Evolutionary conservation across 2,113 vertebrate genomes (phyloP), one percentile per base, ranked within the genome.

Genomic region (Solea solea): DNA sequence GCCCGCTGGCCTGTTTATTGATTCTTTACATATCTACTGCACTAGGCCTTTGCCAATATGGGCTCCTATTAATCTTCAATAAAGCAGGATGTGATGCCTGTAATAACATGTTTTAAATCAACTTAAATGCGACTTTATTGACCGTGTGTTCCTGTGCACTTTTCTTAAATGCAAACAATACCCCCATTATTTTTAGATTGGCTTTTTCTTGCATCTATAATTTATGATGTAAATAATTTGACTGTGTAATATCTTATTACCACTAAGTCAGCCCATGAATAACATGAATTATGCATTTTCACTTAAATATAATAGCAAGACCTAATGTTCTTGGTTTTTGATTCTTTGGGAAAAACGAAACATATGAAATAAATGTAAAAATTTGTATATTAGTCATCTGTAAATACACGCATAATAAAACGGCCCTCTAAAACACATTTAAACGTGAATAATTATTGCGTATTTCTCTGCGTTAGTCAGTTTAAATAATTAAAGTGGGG

Each of bases 401-500:
- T 48, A 48, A 48, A 48, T 12, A 14, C 45, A 48, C 2, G 11
- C 4, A 45, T 0, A 11, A 55, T 11, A 8, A 57, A 12, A 34
- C 2, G 21, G 21, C 21, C 21, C 1, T 21, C 1, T 21, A 21
- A 49, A 48, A 73, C 1, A 44, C 9, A 39, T 51, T 42, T 5
- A 11, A 53, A 62, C 41, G 16, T 12, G 3, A 8, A 15, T 48
- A 1, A 9, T 6, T 65, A 42, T 27, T 71, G 11, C 34, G 9
- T 40, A 13, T 72, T 16, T 3, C 2, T 51, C 3, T n/a, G 21
- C 12, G 34, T 51, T n/a, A 12, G 49, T 1, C 27, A 4, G 0
- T 44, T 69, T 73, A n/a, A 64, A 73, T 65, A 61, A 65, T 76
- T 56, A 7, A 55, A 34, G 5, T 21, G 14, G 66, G n/a, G 21